Percentiles rank a stretch among this genome's conserved stretches.
Conservation (phyloP, 2,113 vertebrate species). For the Sisor rabdophorus region DNA sequence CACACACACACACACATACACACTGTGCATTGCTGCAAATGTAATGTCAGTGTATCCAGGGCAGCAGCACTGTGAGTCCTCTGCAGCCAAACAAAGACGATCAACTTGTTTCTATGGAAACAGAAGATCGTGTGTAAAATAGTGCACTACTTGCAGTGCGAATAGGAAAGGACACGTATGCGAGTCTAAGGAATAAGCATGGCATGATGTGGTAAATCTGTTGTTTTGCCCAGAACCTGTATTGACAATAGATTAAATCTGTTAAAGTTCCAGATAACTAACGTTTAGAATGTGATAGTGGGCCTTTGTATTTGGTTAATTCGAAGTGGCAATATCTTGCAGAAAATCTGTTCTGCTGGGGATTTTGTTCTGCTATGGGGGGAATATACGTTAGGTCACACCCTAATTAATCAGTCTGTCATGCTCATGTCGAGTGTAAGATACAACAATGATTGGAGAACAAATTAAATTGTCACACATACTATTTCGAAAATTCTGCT, state of each 20-base stretch:
- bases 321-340: not conserved
- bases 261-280: not conserved
- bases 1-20: conserved; percentile 5
- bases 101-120: conserved; percentile 47
- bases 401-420: not conserved
- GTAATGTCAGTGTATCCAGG: conserved; percentile 35
- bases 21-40: conserved; percentile 22
- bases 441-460: not conserved
- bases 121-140: conserved; percentile 25
- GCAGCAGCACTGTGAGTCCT: conserved; percentile 35
- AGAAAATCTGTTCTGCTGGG: not conserved
- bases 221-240: not conserved
- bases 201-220: not conserved
- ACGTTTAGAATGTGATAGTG: not conserved
- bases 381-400: not conserved
- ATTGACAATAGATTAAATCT: not conserved
- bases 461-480: not conserved
- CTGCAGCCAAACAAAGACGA: conserved; percentile 43
- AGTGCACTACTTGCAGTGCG: conserved; percentile 5
- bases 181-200: not conserved
- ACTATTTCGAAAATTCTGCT: not conserved
- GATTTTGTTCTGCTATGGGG: not conserved
- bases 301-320: not conserved
- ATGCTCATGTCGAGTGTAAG: not conserved
- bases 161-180: not conserved